These are phyloP conservation scores for Cephalopterus ornatus DNA, from an alignment of 2,113 vertebrate species.

Conservation along the genomic window DNA sequence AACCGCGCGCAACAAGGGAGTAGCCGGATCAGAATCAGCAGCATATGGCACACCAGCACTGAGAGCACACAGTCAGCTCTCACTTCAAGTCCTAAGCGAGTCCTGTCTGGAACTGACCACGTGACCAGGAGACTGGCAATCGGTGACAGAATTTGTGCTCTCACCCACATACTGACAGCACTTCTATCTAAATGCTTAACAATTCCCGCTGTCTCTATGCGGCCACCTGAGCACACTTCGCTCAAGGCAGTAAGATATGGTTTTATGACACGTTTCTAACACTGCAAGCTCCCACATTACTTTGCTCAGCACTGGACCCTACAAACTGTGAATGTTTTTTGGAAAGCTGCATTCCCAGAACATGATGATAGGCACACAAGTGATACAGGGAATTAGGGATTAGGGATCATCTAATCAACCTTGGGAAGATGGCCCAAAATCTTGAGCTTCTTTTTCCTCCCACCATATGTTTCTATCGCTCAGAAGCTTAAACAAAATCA, in stretches of 20 bases:
- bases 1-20: background rate
- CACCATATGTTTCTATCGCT: background rate
- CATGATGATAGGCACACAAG: background rate
- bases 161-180: background rate
- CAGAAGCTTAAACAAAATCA: background rate
- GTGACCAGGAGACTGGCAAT: background rate
- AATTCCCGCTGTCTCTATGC: background rate
- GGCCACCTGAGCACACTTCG: background rate
- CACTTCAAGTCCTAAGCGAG: accelerated
- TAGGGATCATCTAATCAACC: background rate
- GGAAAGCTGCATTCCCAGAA: background rate
- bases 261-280: background rate
- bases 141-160: background rate
- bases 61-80: background rate
- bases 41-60: accelerated
- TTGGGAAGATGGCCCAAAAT: background rate
- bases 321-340: background rate
- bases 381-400: background rate
- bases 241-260: accelerated
- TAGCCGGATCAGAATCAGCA: background rate
- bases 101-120: accelerated
- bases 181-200: background rate
- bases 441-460: background rate
- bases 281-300: background rate
- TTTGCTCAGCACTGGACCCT: background rate